Evolutionary conservation across 2,797 vertebrate species (phyloP), one percentile per base, ranked within the genome.

Genomic region (Crossoptilon crossoptilon): DNA sequence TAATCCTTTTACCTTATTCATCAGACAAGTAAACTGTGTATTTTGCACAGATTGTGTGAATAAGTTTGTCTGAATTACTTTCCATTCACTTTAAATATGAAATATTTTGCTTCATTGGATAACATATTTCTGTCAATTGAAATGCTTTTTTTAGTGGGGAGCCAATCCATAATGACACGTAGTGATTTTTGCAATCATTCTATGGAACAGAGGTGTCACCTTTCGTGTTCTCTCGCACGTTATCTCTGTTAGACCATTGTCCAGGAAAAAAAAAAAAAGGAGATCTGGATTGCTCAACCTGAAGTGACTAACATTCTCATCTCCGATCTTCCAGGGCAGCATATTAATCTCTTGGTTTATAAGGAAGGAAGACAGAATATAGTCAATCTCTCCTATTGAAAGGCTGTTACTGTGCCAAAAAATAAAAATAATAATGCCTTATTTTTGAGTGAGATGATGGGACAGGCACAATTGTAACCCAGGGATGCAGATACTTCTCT

Each of bases 61-160:
- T 67, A 78, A 33, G 31, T 41, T 86, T 76, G 26, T 55, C 60
- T 53, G 6, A 81, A 79, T 68, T 90, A 17, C 58, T 82, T 86
- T 90, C 90, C 75, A 43, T 91, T 93, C 68, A 71, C 41, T 29
- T 60, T 74, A 84, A 70, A 81, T 89, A 77, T 71, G 77, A 80
- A 80, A 74, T 88, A 76, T 88, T 95, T 95, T 84, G 13, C 44
- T 87, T 70, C 56, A 60, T 27, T 8, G 2, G 27, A 5, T 87
- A 67, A 53, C 31, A 11, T 64, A 82, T 84, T 84, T 93, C 78
- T 76, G n/a, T 76, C 56, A 82, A 12, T 68, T 51, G 16, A 91
- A 82, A 51, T 64, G 21, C 16, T 73, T 1, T 60, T 82, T 88
- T 93, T 94, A 59, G 31, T 76, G 43, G 8, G 26, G 14, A 43